Base-by-base conservation (phyloP, 2,888 invertebrate genomes). In the Erebia epiphron region DNA sequence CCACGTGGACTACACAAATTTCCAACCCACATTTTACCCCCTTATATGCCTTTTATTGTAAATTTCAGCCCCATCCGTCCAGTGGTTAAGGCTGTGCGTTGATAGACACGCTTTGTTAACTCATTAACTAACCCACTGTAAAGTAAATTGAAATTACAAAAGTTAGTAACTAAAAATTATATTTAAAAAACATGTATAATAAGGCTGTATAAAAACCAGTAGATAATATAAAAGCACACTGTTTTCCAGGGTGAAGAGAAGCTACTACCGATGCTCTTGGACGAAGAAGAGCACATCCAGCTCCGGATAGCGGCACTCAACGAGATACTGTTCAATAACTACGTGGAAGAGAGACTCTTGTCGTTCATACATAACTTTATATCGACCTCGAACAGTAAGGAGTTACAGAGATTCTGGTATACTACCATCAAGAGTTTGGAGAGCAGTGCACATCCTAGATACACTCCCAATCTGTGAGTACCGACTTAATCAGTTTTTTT, bases 321-420 rank as follows among this genome's bases (percentile, higher is more conserved):
- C 62, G 88, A 95, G 52, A 91, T 96, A 2, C 86, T 96, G 0
- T 93, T 95, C 43, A 95, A 96, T 0, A 94, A 95, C 74, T 57
- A 67, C 35, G 67, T 67, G 46, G 58, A 60, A 14, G 67, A 67
- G 46, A 58, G 67, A 2, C 67, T 58, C 7, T 16, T 96, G 63
- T 94, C 96, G 73, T 95, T 96, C 70, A 89, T 96, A 2, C 96
- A 96, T 80, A 95, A 96, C 83, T 95, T 95, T 75, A 95, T 97
- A 79, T 93, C 92, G 76, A 90, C 88, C 11, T 95, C 95, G 73
- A 93, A 92, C 0, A 94, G 94, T 78, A 93, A 93, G 7, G 96
- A 96, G 79, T 86, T 97, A 75, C 95, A 95, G 75, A 94, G 96
- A 75, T 96, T 95, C 83, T 97, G 96, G 92, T 95, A 95, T 73